Evolutionary conservation across 2,888 invertebrate genomes (phyloP).

Genomic region (Nemoura dubitans): DNA sequence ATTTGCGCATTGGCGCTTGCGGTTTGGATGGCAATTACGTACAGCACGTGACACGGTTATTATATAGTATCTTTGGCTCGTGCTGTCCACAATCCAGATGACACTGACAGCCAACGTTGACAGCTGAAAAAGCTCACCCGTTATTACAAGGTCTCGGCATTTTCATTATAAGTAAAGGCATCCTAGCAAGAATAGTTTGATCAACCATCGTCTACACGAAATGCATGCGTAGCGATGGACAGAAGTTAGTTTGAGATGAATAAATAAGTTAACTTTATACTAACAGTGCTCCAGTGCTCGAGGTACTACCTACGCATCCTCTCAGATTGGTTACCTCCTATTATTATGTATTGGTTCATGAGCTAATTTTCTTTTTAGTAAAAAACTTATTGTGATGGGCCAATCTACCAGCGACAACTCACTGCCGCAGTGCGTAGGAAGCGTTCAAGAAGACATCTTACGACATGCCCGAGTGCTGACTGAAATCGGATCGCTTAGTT

Average conservation of each 20-base stretch:
- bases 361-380: not conserved
- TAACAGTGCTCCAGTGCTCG: not conserved
- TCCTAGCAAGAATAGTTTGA: too few species aligned
- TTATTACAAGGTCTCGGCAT: not conserved
- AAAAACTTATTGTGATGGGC: slow-evolving; percentile 41
- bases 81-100: not conserved
- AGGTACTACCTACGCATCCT: not conserved
- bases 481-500: slow-evolving; percentile 62
- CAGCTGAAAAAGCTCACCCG: not conserved
- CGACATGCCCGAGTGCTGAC: slow-evolving; percentile 60
- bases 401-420: slow-evolving; percentile 45
- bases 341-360: not conserved
- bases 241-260: not conserved
- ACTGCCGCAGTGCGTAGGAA: slow-evolving; percentile 53
- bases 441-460: slow-evolving; percentile 55
- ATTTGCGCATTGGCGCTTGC: not conserved
- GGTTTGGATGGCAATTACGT: not conserved
- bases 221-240: too few species aligned
- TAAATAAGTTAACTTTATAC: not conserved
- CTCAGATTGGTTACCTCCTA: not conserved
- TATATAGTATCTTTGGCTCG: too few species aligned
- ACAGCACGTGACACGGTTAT: not conserved
- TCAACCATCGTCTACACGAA: too few species aligned
- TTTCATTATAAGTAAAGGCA: not conserved
- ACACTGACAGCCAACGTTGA: not conserved